Conservation (phyloP, 2,113 vertebrate species). For the Junco hyemalis region DNA sequence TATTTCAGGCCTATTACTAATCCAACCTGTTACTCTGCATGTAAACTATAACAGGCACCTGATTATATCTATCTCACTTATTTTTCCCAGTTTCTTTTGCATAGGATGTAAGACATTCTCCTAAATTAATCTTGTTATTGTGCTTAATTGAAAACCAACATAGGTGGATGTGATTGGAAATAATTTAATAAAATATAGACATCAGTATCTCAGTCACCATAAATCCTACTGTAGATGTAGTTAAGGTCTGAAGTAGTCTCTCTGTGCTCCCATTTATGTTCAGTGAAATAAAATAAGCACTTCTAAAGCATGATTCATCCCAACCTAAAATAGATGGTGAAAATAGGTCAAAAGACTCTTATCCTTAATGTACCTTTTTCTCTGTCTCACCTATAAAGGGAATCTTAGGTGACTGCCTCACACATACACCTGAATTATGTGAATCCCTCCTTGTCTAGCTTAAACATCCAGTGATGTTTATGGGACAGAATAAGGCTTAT, state of each 20-base stretch:
- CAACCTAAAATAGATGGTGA: neutral
- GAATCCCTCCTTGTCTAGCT: neutral
- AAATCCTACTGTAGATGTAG: neutral
- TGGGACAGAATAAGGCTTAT: neutral
- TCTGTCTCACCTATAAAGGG: neutral
- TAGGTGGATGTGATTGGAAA: neutral
- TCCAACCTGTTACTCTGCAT: neutral
- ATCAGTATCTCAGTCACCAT: neutral
- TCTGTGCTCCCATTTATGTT: neutral
- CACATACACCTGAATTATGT: neutral
- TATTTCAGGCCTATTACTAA: neutral
- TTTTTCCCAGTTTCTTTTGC: neutral
- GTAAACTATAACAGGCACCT: neutral
- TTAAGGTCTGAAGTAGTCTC: neutral
- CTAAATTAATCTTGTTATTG: neutral
- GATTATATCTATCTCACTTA: neutral
- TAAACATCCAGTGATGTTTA: neutral
- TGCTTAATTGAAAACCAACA: neutral
- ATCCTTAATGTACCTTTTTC: neutral
- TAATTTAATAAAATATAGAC: neutral
- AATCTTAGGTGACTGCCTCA: neutral
- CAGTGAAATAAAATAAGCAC: constrained; percentile 5
- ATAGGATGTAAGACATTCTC: neutral
- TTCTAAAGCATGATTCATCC: neutral
- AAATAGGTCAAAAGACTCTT: neutral